phyloP scores from a whole-genome alignment of 2,797 vertebrate genomes.

The Nannoperca obscura region DNA sequence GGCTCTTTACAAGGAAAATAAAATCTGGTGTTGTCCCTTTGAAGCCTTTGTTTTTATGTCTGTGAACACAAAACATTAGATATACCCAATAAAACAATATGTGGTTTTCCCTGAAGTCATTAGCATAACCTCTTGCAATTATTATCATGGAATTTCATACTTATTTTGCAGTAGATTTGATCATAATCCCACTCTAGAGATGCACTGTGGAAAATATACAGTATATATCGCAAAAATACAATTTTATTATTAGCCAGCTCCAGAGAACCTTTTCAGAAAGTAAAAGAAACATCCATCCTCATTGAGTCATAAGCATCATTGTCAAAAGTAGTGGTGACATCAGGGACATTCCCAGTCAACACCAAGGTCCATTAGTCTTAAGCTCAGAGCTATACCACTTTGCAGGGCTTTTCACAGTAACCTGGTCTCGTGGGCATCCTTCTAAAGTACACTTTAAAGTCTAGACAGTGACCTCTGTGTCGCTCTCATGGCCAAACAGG shows the following conservation, averaged over 20 bases:
- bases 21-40: conserved; percentile 61
- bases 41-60: conserved; percentile 57
- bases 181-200: conserved; percentile 1
- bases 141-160: background rate
- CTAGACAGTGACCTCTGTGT: conserved; percentile 73
- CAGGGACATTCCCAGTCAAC: conserved; percentile 69
- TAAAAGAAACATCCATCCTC: conserved; percentile 34
- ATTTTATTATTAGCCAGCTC: background rate
- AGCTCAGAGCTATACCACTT: conserved; percentile 70
- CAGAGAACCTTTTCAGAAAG: conserved; percentile 26
- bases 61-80: conserved; percentile 18
- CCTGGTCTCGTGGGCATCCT: conserved; percentile 70
- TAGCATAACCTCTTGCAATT: background rate
- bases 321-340: conserved; percentile 61
- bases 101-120: conserved; percentile 7
- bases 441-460: conserved; percentile 81
- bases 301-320: conserved; percentile 62
- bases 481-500: conserved; percentile 69
- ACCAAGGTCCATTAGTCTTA: conserved; percentile 74
- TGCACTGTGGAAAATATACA: background rate
- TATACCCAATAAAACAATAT: conserved; percentile 9
- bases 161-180: conserved; percentile 9
- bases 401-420: conserved; percentile 70
- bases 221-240: background rate
- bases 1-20: conserved; percentile 59